Percentiles rank a stretch among this genome's conserved stretches.
Conservation (phyloP, 2,797 vertebrate species). For the Crocidura indochinensis region DNA sequence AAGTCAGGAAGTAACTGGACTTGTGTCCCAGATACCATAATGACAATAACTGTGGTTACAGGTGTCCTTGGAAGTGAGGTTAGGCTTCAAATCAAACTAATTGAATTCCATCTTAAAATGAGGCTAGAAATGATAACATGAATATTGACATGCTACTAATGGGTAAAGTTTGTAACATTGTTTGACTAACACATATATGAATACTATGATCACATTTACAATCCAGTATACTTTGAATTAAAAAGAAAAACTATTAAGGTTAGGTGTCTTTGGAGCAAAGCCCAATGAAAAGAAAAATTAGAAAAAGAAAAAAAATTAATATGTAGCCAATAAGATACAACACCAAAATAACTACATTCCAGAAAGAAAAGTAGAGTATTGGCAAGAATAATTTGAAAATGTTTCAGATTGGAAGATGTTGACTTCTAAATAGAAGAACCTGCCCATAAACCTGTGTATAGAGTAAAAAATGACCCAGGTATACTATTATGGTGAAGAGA, state of each 20-base stretch:
- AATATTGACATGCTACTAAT: no score
- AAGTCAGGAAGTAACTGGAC: constrained; percentile 2
- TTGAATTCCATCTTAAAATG: not conserved
- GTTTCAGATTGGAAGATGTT: not conserved
- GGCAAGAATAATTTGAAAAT: constrained; percentile 38
- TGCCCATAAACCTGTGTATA: not conserved
- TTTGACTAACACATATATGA: no score
- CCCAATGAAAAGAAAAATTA: not conserved
- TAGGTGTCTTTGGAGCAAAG: not conserved
- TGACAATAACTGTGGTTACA: not conserved
- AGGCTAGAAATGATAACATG: no score
- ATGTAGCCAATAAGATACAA: not conserved
- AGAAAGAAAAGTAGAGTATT: constrained; percentile 31
- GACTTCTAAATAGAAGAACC: not conserved
- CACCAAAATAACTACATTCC: constrained; percentile 7
- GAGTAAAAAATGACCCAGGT: no score
- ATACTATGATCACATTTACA: no score
- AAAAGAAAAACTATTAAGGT: no score
- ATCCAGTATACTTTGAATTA: no score
- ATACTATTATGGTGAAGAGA: no score
- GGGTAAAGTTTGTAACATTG: no score
- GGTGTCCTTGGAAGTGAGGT: not conserved
- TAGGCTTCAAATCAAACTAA: not conserved
- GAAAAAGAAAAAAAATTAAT: not conserved
- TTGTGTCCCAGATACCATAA: not conserved